Percentiles rank a stretch among this genome's conserved stretches.
Conservation (phyloP, 2,797 vertebrate species). For the Chaunax sp. region DNA sequence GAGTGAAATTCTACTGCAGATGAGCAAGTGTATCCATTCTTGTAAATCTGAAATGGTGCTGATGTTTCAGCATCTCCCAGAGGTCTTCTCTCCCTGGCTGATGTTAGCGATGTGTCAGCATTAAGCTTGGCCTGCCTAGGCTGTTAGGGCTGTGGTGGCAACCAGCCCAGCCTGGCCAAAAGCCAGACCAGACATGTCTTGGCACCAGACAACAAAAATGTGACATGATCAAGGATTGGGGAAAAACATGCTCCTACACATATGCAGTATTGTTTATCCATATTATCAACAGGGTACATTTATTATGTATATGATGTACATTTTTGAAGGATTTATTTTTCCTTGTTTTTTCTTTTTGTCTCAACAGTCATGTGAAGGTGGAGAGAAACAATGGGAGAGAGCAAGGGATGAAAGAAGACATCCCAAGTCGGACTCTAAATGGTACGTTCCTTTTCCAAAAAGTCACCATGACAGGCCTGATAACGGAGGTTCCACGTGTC, state of each 20-base stretch:
- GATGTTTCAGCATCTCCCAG: constrained; percentile 77
- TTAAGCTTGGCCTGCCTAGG: constrained; percentile 72
- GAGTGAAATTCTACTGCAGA: constrained; percentile 43
- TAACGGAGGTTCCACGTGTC: constrained; percentile 12
- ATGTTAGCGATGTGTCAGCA: constrained; percentile 83
- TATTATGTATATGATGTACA: constrained; percentile 8
- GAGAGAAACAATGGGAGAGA: constrained; percentile 20
- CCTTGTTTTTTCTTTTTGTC: constrained; percentile 33
- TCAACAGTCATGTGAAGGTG: constrained; percentile 36
- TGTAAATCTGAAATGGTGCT: constrained; percentile 71
- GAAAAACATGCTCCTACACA: constrained; percentile 23
- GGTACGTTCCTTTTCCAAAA: constrained; percentile 46
- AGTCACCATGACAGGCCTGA: constrained; percentile 5
- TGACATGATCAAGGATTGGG: constrained; percentile 60
- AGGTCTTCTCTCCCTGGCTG: constrained; percentile 75
- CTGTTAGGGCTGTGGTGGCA: constrained; percentile 74
- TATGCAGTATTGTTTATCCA: constrained; percentile 44
- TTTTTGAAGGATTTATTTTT: constrained; percentile 16
- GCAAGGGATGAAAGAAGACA: constrained; percentile 27
- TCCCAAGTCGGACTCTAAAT: constrained; percentile 29
- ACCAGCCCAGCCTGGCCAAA: constrained; percentile 73
- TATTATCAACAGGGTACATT: constrained; percentile 28
- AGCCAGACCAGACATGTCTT: constrained; percentile 77
- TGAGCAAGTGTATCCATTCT: constrained; percentile 54
- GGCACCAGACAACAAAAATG: constrained; percentile 63